Evolutionary conservation across 2,888 invertebrate genomes (phyloP).

Genomic region (Ptychoptera contaminata): DNA sequence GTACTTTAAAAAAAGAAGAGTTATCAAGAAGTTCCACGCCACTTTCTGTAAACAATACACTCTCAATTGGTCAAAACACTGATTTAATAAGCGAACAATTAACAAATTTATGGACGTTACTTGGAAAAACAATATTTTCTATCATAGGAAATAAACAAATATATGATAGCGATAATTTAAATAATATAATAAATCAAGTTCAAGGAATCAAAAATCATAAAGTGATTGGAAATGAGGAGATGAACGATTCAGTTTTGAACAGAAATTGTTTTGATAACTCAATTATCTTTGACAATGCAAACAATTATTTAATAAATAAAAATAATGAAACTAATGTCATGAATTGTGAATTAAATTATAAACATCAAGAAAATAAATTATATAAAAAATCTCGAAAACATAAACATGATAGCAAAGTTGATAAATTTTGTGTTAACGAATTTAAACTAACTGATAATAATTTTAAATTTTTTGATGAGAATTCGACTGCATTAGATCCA

Average conservation of each 20-base stretch:
- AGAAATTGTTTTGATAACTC: too few species aligned
- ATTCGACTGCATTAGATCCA: too few species aligned
- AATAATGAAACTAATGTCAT: too few species aligned
- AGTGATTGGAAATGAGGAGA: neutral
- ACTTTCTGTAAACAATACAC: neutral
- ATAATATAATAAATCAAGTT: neutral
- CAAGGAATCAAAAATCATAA: neutral
- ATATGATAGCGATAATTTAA: neutral
- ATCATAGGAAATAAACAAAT: constrained; percentile 1
- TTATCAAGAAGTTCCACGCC: neutral
- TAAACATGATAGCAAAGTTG: too few species aligned
- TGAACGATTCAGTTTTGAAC: neutral
- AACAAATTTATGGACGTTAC: constrained; percentile 2
- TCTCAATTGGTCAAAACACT: neutral
- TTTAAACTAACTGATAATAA: too few species aligned
- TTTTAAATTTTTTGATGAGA: too few species aligned
- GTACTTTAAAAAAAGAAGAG: constrained; percentile 4
- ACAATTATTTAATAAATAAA: too few species aligned
- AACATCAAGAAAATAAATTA: too few species aligned
- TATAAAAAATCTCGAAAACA: too few species aligned
- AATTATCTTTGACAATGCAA: too few species aligned
- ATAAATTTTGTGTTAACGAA: too few species aligned
- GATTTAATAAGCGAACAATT: neutral
- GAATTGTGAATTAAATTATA: too few species aligned
- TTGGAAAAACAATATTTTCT: constrained; percentile 4